phyloP scores from a whole-genome alignment of 2,113 vertebrate species.

The Jaculus jaculus region DNA sequence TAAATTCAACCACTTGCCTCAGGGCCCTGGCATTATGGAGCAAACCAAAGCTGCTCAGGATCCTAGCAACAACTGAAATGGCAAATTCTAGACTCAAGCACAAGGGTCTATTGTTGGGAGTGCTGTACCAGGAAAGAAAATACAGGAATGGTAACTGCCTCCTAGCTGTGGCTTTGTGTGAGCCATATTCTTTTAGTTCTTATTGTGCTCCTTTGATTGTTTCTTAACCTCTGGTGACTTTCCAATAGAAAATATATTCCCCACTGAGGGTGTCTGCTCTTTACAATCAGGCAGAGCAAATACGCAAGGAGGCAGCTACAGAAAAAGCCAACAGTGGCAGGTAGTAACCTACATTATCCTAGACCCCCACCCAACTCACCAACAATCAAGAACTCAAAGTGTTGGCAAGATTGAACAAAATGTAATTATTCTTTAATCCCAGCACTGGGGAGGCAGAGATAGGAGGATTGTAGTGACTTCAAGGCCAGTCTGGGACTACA shows the following conservation, averaged over 20 bases:
- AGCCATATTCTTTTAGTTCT: background rate
- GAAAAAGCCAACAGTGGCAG: background rate
- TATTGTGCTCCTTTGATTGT: background rate
- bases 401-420: constrained; percentile 12
- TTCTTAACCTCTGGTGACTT: background rate
- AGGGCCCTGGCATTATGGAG: background rate
- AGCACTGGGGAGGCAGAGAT: too few species aligned
- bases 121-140: background rate
- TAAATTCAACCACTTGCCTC: background rate
- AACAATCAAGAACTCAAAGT: background rate
- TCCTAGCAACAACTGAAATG: background rate
- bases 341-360: background rate
- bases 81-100: background rate
- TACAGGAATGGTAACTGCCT: background rate
- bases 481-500: too few species aligned
- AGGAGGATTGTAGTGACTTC: too few species aligned
- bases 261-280: background rate
- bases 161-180: background rate
- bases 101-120: background rate
- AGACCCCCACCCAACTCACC: background rate
- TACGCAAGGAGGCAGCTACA: background rate
- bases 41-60: background rate
- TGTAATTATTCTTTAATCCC: background rate
- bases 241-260: background rate
- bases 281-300: background rate